Evolutionary conservation across 2,888 invertebrate genomes (phyloP).

Genomic region (Smittia sp.): DNA sequence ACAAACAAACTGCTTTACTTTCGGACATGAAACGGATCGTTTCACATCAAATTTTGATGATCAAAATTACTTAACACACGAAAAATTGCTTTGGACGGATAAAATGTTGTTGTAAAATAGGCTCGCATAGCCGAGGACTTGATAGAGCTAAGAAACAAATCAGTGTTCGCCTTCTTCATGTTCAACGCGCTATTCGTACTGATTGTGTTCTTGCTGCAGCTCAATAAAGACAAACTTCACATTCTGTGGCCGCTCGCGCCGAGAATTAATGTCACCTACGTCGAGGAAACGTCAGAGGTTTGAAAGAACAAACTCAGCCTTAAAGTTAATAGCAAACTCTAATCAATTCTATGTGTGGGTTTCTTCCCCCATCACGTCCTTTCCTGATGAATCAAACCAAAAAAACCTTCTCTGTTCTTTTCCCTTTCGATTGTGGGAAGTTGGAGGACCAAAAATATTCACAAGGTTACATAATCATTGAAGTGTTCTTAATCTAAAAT

Average conservation of each 20-base stretch:
- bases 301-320: slow-evolving; percentile 45
- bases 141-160: slow-evolving; percentile 93
- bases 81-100: slow-evolving; percentile 37
- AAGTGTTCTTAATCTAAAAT: too few species aligned
- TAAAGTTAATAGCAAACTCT: not conserved
- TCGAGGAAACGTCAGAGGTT: slow-evolving; percentile 91
- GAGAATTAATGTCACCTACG: slow-evolving; percentile 91
- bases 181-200: slow-evolving; percentile 99
- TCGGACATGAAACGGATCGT: slow-evolving; percentile 56
- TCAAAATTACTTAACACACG: slow-evolving; percentile 21
- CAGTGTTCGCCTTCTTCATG: slow-evolving; percentile 98
- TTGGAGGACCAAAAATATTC: too few species aligned
- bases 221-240: slow-evolving; percentile 97
- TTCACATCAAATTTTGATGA: not conserved
- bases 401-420: not conserved
- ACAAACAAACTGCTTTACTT: slow-evolving; percentile 56
- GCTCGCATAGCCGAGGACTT: slow-evolving; percentile 86
- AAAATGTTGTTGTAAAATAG: slow-evolving; percentile 55
- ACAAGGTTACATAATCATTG: too few species aligned
- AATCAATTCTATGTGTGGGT: not conserved
- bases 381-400: slow-evolving; percentile 5
- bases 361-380: not conserved
- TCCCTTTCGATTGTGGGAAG: not conserved
- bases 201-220: slow-evolving; percentile 97
- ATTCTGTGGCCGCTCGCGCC: slow-evolving; percentile 96